Base-by-base conservation (phyloP, 2,797 vertebrate genomes). In the Discoglossus pictus region DNA sequence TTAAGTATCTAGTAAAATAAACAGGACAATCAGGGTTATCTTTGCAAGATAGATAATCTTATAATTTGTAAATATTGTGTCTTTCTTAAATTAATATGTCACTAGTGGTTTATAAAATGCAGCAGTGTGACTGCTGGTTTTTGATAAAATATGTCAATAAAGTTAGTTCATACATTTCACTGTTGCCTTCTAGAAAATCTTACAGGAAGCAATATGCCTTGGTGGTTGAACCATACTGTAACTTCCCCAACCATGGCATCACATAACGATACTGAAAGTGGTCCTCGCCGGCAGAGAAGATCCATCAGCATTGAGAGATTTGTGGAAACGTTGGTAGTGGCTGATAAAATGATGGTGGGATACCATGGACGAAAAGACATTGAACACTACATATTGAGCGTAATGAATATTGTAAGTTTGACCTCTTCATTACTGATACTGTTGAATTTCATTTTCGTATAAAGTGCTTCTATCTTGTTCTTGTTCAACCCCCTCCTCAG, bases 361-460 rank as follows among this genome's bases (percentile, higher is more conserved):
- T 99, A 98, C 84, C 97, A 99, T 61, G 97, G 97, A 47, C 95
- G 97, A 80, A 97, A 95, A 88, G 97, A 99, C 85, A 98, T 99
- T 43, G 96, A 99, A 61, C 94, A 97, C 89, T 99, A 99, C 86
- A 91, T 99, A 88, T 78, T 99, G 86, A 97, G 96, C 48, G 96
- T 99, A 74, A 99, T 99, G 97, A 99, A 99, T 91, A 99, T 99
- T 98, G 97, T 99, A 99, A 98, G 97, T 98, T 95, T 96, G 90
- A 93, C 89, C 89, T 90, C 87, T 85, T 60, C 23, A 43, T 61
- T 40, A 36, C 15, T 9, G 42, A 2, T 44, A 7, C 1, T 7
- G n/a, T n/a, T n/a, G n/a, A n/a, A n/a, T n/a, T n/a, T n/a, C n/a
- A n/a, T n/a, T n/a, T n/a, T n/a, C n/a, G n/a, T n/a, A n/a, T n/a